Conservation (phyloP, 2,113 vertebrate genomes). For the Tenrec ecaudatus region DNA sequence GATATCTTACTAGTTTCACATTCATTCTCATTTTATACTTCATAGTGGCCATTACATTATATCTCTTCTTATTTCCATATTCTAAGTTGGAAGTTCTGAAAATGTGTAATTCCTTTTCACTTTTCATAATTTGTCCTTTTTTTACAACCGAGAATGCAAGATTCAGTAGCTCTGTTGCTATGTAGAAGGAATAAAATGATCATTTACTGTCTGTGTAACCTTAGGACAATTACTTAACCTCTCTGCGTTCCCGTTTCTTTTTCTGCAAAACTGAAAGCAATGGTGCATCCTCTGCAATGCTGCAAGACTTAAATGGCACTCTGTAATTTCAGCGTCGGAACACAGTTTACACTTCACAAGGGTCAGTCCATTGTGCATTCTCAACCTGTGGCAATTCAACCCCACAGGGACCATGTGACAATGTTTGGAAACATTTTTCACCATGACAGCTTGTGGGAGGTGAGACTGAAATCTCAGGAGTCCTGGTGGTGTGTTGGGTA, state of each 20-base stretch:
- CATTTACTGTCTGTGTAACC: neutral
- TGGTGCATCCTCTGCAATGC: neutral
- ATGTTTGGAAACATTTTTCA: neutral
- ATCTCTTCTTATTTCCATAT: neutral
- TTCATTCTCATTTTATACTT: slow-evolving; percentile 33
- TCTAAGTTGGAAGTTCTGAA: neutral
- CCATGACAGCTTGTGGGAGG: neutral
- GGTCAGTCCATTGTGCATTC: neutral
- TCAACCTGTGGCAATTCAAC: neutral
- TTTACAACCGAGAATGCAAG: neutral
- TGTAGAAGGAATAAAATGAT: neutral
- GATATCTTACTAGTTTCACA: neutral
- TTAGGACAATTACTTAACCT: neutral
- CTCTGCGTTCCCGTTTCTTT: neutral
- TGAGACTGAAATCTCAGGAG: neutral
- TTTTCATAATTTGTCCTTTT: neutral
- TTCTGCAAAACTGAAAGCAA: slow-evolving; percentile 24
- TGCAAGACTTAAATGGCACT: neutral
- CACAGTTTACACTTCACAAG: neutral
- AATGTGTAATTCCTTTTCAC: neutral
- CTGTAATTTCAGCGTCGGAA: neutral
- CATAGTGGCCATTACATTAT: neutral
- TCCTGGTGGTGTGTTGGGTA: no score
- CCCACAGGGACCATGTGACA: neutral
- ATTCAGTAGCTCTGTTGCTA: neutral